Evolutionary conservation across 1,140 invertebrate species (phyloP), one percentile per base, ranked within the genome.

Genomic region (Nylanderia fulva): DNA sequence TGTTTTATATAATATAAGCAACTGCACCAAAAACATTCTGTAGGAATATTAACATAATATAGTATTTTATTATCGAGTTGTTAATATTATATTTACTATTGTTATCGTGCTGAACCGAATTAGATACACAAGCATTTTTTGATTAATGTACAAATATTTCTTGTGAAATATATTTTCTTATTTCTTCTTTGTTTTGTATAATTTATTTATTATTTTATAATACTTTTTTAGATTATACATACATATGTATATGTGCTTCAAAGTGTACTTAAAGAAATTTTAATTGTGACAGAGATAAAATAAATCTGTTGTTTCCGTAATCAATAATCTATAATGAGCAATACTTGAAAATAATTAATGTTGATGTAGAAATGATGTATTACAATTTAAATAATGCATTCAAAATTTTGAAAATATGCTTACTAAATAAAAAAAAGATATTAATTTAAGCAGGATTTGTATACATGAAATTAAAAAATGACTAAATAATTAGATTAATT

Each of bases 101-200:
- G 42, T 69, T 89, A 87, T 89, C 63, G 83, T 85, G n/a, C n/a
- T 86, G 87, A 80, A 87, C 48, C 45, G 61, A 54, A 66, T 66
- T 83, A 64, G 60, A 85, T 58, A 79, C 4, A 48, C 15, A 58
- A 72, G 39, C 85, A 77, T 15, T 56, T 3, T 79, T 68, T 54
- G 8, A 27, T 36, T 3, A 24, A 21, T 33, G 8, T 5, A 27
- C 33, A 68, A 79, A 27, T 39, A 11, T 54, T n/a, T 52, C 5
- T 64, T 66, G 24, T 29, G 24, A 33, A 42, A 21, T 11, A 0
- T 64, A 39, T 15, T 21, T 39, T 39, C n/a, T 21, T 64, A 36
- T 18, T 42, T 13, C 39, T n/a, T n/a, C n/a, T 36, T 29, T 45
- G 11, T 21, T 63, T 45, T 29, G 6, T 21, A 24, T 61, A 45